A percentile compares a stretch with the other conserved stretches of the same genome.
Conservation (phyloP, 2,113 vertebrate species). For the Orcinus orca region DNA sequence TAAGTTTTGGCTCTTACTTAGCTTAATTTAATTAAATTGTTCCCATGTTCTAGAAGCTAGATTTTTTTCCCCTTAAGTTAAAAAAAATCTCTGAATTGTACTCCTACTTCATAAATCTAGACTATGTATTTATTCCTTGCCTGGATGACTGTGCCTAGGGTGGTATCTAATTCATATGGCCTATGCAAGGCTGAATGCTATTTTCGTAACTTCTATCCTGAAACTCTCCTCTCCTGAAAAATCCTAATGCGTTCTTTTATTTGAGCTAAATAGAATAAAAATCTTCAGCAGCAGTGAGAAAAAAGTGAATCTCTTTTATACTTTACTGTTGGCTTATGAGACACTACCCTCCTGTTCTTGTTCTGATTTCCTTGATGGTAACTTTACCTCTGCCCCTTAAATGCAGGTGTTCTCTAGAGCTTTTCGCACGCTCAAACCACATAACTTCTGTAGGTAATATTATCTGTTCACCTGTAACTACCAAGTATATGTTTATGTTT, state of each 20-base stretch:
- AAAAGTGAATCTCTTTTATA: not conserved
- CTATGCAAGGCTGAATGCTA: not conserved
- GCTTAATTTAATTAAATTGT: not conserved
- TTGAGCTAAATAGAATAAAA: not conserved
- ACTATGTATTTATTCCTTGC: not conserved
- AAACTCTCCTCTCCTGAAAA: constrained; percentile 20
- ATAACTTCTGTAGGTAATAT: not conserved
- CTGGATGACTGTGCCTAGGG: not conserved
- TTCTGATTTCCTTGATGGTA: not conserved
- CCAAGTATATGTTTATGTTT: not conserved
- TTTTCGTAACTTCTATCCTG: not conserved
- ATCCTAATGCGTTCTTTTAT: not conserved
- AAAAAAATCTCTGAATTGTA: not conserved
- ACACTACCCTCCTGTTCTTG: not conserved
- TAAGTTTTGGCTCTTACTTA: not conserved
- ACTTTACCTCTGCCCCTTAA: not conserved
- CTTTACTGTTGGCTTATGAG: not conserved
- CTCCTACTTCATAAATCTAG: not conserved
- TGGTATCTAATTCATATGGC: not conserved
- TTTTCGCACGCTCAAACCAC: not conserved
- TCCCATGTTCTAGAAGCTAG: not conserved
- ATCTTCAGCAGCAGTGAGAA: not conserved
- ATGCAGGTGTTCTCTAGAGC: not conserved
- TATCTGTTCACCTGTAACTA: not conserved
- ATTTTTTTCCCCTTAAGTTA: not conserved